phyloP scores from a whole-genome alignment of 2,888 invertebrate genomes.

The Pseudolycoriella hygida region DNA sequence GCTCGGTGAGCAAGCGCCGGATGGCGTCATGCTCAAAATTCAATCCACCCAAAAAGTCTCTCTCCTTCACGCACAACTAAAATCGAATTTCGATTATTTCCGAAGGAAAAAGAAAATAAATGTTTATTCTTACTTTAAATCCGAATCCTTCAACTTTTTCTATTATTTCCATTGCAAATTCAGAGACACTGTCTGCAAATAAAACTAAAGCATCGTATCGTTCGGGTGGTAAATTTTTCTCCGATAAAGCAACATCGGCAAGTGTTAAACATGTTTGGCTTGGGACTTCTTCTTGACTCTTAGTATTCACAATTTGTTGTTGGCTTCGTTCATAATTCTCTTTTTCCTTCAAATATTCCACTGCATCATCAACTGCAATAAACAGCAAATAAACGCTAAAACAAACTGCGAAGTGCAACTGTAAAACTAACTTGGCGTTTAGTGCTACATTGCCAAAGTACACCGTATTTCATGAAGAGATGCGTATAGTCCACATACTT shows the following conservation, averaged over 20 bases:
- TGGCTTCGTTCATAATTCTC: background rate
- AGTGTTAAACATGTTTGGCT: conserved; percentile 23
- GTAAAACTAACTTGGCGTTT: background rate
- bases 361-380: conserved; percentile 4
- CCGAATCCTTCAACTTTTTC: conserved; percentile 42
- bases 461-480: too few species aligned
- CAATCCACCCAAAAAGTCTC: conserved; percentile 51
- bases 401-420: too few species aligned
- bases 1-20: conserved; percentile 50
- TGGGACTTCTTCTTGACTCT: background rate
- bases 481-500: too few species aligned
- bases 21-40: conserved; percentile 55
- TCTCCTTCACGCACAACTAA: conserved; percentile 58
- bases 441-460: background rate
- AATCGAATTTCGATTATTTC: conserved; percentile 9
- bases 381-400: too few species aligned
- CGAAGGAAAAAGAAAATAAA: background rate
- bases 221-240: conserved; percentile 34
- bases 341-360: conserved; percentile 1
- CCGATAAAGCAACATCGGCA: conserved; percentile 35
- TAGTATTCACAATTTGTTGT: background rate
- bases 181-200: conserved; percentile 52
- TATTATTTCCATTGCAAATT: conserved; percentile 48
- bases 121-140: conserved; percentile 35
- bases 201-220: conserved; percentile 64